A percentile compares a stretch with the other conserved stretches of the same genome.
phyloP scores from a whole-genome alignment of 2,113 vertebrate genomes.

The Engraulis encrasicolus region DNA sequence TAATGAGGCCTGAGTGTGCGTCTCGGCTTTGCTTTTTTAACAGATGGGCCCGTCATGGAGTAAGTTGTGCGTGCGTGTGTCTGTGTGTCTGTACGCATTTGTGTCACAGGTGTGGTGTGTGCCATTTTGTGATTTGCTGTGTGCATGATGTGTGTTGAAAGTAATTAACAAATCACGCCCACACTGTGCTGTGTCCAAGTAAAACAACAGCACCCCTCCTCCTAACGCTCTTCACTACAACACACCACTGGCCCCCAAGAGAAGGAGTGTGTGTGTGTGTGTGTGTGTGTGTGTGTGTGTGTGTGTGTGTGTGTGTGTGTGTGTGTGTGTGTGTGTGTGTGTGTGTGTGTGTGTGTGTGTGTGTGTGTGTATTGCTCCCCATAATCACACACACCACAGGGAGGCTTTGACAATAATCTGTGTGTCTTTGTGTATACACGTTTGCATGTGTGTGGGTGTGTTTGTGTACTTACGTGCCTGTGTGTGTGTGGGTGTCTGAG shows the following conservation, averaged over 20 bases:
- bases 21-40: not conserved
- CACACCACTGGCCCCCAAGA: not conserved
- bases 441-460: constrained; percentile 3
- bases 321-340: too few relatives aligned
- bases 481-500: constrained; percentile 11
- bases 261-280: too few relatives aligned
- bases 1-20: not conserved
- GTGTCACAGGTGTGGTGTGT: constrained; percentile 12
- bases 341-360: too few relatives aligned
- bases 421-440: constrained; percentile 10
- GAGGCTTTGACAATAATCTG: constrained; percentile 28
- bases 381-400: not conserved
- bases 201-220: too few relatives aligned
- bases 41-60: not conserved
- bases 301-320: too few relatives aligned
- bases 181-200: not conserved
- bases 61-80: not conserved
- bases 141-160: not conserved
- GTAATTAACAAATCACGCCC: not conserved
- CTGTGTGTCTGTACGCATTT: constrained; percentile 17
- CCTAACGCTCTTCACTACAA: not conserved
- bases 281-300: too few relatives aligned
- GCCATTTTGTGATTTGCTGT: constrained; percentile 13
- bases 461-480: constrained; percentile 1
- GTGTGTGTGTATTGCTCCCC: not conserved